phyloP scores from a whole-genome alignment of 2,113 vertebrate species.

The Hiodon alosoides region DNA sequence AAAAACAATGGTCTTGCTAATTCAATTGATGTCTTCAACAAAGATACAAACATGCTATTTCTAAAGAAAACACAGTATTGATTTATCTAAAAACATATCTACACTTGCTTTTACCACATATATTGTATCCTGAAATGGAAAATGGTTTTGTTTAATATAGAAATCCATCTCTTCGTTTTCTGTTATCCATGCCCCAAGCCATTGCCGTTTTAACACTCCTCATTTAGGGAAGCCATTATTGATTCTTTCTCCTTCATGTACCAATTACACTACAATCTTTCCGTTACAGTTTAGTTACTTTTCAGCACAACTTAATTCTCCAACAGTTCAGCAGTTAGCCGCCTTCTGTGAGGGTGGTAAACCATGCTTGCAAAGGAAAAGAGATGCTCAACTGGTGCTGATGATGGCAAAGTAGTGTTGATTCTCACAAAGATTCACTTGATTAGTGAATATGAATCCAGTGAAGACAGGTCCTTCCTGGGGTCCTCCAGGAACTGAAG shows the following conservation, averaged over 20 bases:
- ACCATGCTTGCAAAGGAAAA: background rate
- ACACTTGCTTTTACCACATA: too few species aligned
- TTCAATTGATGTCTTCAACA: too few species aligned
- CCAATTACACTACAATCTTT: slow-evolving; percentile 4
- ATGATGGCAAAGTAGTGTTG: slow-evolving; percentile 7
- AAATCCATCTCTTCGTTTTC: background rate
- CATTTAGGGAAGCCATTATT: too few species aligned
- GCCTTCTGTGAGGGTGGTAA: slow-evolving; percentile 6
- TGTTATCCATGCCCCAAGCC: too few species aligned
- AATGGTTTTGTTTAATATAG: too few species aligned
- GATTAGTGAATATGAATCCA: slow-evolving; percentile 6
- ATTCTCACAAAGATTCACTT: background rate
- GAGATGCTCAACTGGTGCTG: slow-evolving; percentile 3
- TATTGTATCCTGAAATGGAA: too few species aligned
- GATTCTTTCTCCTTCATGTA: background rate
- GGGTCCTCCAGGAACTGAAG: slow-evolving; percentile 16
- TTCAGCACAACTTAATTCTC: slow-evolving; percentile 9
- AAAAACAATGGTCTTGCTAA: background rate
- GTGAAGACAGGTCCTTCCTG: slow-evolving; percentile 14
- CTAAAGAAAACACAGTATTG: background rate
- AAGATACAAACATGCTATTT: too few species aligned
- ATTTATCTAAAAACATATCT: background rate
- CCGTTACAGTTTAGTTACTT: background rate
- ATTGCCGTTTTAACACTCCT: too few species aligned
- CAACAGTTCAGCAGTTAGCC: slow-evolving; percentile 7